Base-by-base conservation (phyloP, 2,797 vertebrate genomes). In the Buphagus erythrorhynchus region DNA sequence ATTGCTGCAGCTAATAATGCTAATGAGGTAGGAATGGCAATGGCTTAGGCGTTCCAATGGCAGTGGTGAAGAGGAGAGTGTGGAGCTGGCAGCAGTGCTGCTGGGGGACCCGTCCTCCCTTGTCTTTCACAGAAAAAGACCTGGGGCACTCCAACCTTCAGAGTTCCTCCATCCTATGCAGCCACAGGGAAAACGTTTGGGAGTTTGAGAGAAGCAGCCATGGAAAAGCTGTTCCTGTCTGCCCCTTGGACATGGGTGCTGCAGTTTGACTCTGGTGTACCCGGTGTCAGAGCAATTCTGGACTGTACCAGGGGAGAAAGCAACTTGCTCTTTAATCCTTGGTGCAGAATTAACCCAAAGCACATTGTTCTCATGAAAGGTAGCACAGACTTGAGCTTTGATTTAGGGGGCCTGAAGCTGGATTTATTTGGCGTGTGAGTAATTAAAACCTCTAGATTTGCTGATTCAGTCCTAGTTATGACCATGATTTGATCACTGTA, bases 381-480 rank as follows among this genome's bases (percentile, higher is more conserved):
- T 66, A 83, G 33, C 12, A 17, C 1, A 5, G 58, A 55, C 14
- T 65, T 83, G 33, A 21, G 10, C 66, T 95, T 93, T 92, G 82
- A 92, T 90, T 84, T 84, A 86, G 46, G 25, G 11, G 33, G 10
- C 14, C 42, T 84, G 58, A 1, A 4, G 58, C 65, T 75, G 66
- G 33, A 84, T 94, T 95, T 91, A 84, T 92, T 84, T 95, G 25
- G 16, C 59, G 33, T 62, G 26, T 45, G 48, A 74, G 61, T 78
- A 94, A 94, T 90, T 95, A 92, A 95, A 95, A 62, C 18, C 66
- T 80, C 35, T n/a, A 86, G 40, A 66, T 26, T 88, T 90, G 69
- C 88, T 88, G 83, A 94, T 93, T 92, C 73, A 81, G 73, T 59
- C 83, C 51, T 58, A 88, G 76, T 75, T 95, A 79, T 92, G 88